A percentile compares a stretch with the other conserved stretches of the same genome.
Conservation (phyloP, 2,888 invertebrate species). For the Noctua fimbriata region DNA sequence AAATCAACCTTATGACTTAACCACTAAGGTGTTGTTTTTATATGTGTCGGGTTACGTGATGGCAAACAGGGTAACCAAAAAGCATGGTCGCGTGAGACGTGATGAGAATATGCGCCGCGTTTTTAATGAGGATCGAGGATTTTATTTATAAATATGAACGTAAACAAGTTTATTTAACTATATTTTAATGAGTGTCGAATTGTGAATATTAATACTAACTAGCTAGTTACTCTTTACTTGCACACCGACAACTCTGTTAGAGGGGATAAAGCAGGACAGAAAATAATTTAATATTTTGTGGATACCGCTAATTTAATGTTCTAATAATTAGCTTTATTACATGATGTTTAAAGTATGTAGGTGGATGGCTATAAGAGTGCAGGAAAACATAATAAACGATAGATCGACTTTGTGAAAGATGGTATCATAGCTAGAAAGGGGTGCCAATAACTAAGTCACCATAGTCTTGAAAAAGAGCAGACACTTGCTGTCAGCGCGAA, state of each 20-base stretch:
- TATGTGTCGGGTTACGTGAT: constrained; percentile 24
- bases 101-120: constrained; percentile 81
- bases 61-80: constrained; percentile 41
- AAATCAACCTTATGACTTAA: constrained; percentile 56
- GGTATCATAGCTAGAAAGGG: background rate
- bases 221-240: background rate
- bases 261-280: too few species aligned
- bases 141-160: constrained; percentile 70
- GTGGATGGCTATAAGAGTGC: background rate
- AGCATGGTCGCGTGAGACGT: constrained; percentile 74
- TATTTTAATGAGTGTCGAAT: constrained; percentile 1
- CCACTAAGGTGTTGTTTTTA: constrained; percentile 62
- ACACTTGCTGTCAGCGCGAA: background rate
- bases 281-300: background rate
- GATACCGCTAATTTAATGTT: background rate
- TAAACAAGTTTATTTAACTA: constrained; percentile 51
- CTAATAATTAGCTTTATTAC: background rate
- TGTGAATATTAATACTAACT: background rate
- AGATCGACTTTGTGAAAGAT: background rate
- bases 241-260: background rate
- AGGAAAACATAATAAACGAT: background rate
- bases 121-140: constrained; percentile 78
- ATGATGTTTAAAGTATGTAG: background rate
- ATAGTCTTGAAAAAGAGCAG: background rate
- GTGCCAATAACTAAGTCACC: background rate